A percentile compares a stretch with the other conserved stretches of the same genome.
These are phyloP conservation scores for Brienomyrus brachyistius DNA, from an alignment of 2,113 vertebrate genomes.

Conservation along the genomic window DNA sequence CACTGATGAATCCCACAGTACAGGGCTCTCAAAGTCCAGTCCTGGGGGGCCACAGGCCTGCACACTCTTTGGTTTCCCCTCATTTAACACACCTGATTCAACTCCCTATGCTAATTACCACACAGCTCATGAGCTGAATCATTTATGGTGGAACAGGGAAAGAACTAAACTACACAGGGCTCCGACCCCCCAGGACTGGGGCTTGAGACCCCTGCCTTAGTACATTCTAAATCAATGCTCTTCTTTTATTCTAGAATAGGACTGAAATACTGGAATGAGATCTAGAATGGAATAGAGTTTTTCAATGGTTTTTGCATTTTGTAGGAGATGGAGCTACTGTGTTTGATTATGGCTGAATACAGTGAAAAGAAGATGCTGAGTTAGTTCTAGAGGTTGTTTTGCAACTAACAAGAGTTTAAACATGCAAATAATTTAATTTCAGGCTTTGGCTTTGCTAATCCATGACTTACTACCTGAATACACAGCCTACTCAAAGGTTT, in stretches of 20 bases:
- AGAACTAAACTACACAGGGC: too few relatives aligned
- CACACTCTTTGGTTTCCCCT: too few relatives aligned
- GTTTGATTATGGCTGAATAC: neutral
- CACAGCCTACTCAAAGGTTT: neutral
- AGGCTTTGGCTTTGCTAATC: neutral
- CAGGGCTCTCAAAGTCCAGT: too few relatives aligned
- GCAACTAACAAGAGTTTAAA: neutral
- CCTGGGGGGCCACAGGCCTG: too few relatives aligned
- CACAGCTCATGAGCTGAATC: too few relatives aligned
- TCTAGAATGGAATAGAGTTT: neutral
- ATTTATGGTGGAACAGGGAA: too few relatives aligned
- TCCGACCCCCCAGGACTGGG: too few relatives aligned
- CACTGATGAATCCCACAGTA: neutral
- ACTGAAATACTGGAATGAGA: neutral
- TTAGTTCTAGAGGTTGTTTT: neutral
- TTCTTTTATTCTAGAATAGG: neutral
- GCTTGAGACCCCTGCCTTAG: too few relatives aligned
- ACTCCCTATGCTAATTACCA: too few relatives aligned
- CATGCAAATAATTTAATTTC: neutral
- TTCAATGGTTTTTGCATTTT: neutral
- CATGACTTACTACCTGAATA: neutral
- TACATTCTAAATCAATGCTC: neutral
- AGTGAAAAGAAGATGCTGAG: neutral
- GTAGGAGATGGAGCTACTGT: neutral
- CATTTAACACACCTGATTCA: too few relatives aligned